phyloP scores from a whole-genome alignment of 2,113 vertebrate species.

The Lipophrys pholis region DNA sequence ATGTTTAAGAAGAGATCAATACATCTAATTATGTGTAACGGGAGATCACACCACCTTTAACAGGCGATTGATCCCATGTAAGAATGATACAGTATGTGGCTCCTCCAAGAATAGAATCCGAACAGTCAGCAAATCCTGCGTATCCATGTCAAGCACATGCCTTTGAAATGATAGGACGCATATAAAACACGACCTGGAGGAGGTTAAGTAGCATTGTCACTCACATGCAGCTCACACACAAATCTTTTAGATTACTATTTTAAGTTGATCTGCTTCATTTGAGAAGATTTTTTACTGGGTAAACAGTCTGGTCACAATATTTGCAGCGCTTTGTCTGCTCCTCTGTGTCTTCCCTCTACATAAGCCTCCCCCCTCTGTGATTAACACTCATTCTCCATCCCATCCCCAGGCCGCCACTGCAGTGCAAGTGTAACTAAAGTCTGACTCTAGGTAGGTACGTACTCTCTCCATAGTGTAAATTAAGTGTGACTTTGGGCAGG shows the following conservation, averaged over 20 bases:
- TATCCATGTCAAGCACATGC: not conserved
- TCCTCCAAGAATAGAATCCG: conserved; percentile 33
- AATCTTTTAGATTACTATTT: not conserved
- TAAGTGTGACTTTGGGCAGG: conserved; percentile 64
- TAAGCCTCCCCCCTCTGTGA: conserved; percentile 61
- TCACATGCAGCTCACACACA: conserved; percentile 6
- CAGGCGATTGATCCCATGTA: conserved; percentile 62
- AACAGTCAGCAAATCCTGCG: conserved; percentile 29
- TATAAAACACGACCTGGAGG: not conserved
- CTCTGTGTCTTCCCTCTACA: conserved; percentile 55
- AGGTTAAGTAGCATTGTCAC: not conserved
- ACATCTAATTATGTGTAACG: conserved; percentile 75
- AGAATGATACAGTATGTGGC: conserved; percentile 55
- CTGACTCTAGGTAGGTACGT: conserved; percentile 82
- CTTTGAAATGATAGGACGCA: not conserved
- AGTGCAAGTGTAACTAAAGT: conserved; percentile 84
- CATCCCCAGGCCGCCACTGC: conserved; percentile 83
- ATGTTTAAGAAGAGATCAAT: conserved; percentile 60
- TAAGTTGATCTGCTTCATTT: not conserved
- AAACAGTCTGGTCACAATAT: conserved; percentile 72
- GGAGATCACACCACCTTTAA: conserved; percentile 68
- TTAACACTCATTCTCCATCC: conserved; percentile 85
- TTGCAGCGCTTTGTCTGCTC: conserved; percentile 60
- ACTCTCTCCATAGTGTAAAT: conserved; percentile 62
- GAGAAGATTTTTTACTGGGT: conserved; percentile 22